phyloP scores from a whole-genome alignment of 2,888 invertebrate species.

The Melieria picta region DNA sequence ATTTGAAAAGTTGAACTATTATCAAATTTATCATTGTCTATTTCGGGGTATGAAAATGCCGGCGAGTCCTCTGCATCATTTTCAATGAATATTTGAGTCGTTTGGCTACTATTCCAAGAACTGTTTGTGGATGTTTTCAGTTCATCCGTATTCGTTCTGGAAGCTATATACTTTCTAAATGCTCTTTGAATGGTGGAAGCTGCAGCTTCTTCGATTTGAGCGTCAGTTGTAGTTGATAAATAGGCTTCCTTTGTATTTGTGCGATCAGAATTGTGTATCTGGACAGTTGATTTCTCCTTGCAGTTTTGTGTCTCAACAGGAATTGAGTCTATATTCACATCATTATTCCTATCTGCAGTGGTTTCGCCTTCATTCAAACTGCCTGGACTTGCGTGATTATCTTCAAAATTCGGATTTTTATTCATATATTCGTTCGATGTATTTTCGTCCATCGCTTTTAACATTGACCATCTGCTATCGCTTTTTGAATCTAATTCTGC shows the following conservation, averaged over 20 bases:
- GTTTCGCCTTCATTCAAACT: not conserved
- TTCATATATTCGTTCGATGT: conserved; percentile 35
- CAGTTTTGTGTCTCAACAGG: no score
- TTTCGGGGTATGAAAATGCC: not conserved
- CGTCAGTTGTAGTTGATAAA: no score
- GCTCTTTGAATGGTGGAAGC: conserved; percentile 33
- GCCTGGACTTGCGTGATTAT: not conserved
- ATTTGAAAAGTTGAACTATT: not conserved
- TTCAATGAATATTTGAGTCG: conserved; percentile 21
- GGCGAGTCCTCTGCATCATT: not conserved
- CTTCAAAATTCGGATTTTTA: not conserved
- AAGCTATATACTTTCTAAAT: conserved; percentile 34
- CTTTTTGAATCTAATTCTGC: conserved; percentile 31
- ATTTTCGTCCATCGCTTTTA: conserved; percentile 35
- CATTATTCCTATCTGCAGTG: not conserved
- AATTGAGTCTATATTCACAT: not conserved
- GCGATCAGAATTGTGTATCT: no score
- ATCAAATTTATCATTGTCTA: not conserved
- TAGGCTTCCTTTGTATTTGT: no score
- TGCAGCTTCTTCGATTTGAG: not conserved
- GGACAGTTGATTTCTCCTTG: no score
- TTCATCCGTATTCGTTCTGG: conserved; percentile 5
- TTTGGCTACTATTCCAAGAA: conserved; percentile 12
- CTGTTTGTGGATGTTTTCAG: conserved; percentile 9
- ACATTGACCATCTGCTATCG: conserved; percentile 37